Percentiles rank a stretch among this genome's conserved stretches.
Evolutionary conservation across 2,888 invertebrate species (phyloP).

Genomic region (Dione juno): DNA sequence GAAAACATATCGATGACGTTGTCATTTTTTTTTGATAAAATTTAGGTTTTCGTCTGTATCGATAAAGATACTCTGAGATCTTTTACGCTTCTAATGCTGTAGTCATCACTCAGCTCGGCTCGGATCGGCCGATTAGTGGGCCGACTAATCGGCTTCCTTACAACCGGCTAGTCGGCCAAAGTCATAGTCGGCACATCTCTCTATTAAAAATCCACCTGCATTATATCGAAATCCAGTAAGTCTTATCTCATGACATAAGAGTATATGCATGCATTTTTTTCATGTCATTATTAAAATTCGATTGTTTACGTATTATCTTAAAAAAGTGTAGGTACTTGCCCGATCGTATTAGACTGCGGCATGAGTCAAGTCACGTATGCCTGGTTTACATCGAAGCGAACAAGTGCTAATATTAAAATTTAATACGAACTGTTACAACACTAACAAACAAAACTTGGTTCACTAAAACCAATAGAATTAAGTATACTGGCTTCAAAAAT

Average conservation of each 20-base stretch:
- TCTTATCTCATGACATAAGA: background rate
- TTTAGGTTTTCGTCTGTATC: too few relatives aligned
- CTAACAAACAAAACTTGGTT: slow-evolving; percentile 1
- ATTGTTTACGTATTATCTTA: slow-evolving; percentile 46
- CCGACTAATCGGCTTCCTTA: too few relatives aligned
- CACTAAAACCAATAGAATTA: too few relatives aligned
- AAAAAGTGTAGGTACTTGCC: slow-evolving; percentile 35
- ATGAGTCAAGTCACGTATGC: slow-evolving; percentile 66
- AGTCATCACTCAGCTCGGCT: too few relatives aligned
- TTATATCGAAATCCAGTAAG: background rate
- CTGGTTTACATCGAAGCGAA: slow-evolving; percentile 38
- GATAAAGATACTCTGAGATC: too few relatives aligned
- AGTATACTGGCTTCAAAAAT: too few relatives aligned
- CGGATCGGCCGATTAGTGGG: too few relatives aligned
- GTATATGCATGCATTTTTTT: background rate
- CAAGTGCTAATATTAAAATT: slow-evolving; percentile 21
- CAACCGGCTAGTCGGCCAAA: too few relatives aligned
- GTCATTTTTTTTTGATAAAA: too few relatives aligned
- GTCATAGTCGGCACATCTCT: too few relatives aligned
- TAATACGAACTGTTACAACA: slow-evolving; percentile 11
- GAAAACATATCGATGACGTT: too few relatives aligned
- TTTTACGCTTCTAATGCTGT: too few relatives aligned
- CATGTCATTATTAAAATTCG: slow-evolving; percentile 10
- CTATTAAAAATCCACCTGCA: background rate
- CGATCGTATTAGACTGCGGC: slow-evolving; percentile 47